Conservation (phyloP, 2,113 vertebrate species). For the Mungos mungo region DNA sequence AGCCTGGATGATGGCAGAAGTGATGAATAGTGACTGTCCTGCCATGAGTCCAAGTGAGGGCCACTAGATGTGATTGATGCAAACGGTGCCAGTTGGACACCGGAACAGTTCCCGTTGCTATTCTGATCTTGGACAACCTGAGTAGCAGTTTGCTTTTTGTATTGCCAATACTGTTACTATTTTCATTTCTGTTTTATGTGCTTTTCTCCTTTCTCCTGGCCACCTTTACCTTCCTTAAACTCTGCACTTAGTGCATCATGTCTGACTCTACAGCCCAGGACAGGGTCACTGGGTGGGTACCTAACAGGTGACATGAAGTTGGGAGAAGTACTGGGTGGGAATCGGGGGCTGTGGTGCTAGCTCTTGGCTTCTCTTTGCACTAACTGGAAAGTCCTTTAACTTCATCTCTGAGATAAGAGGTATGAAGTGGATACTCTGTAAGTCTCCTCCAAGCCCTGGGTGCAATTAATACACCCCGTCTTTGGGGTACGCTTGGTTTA, state of each 20-base stretch:
- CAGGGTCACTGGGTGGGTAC: rapidly evolving
- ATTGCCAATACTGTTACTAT: not conserved
- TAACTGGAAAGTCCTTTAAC: not conserved
- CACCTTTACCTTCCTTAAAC: not conserved
- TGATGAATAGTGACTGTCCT: too few species aligned
- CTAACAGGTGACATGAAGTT: not conserved
- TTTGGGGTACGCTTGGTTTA: not conserved
- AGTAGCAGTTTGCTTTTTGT: not conserved
- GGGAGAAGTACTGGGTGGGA: not conserved
- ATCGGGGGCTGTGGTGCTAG: too few species aligned
- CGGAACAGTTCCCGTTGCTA: not conserved
- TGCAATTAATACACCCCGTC: not conserved
- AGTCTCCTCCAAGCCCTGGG: not conserved
- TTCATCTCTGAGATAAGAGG: not conserved
- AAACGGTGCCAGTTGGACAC: not conserved
- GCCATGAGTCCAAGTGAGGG: not conserved
- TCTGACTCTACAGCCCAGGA: not conserved
- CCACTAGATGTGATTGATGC: not conserved
- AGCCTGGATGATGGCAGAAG: not conserved
- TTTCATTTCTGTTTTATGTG: not conserved
- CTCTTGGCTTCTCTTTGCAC: not conserved
- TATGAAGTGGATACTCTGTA: not conserved
- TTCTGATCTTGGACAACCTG: not conserved
- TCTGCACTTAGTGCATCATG: not conserved
- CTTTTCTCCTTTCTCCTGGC: not conserved